Base-by-base conservation (phyloP, 2,797 vertebrate genomes). In the Gambelia wislizenii region DNA sequence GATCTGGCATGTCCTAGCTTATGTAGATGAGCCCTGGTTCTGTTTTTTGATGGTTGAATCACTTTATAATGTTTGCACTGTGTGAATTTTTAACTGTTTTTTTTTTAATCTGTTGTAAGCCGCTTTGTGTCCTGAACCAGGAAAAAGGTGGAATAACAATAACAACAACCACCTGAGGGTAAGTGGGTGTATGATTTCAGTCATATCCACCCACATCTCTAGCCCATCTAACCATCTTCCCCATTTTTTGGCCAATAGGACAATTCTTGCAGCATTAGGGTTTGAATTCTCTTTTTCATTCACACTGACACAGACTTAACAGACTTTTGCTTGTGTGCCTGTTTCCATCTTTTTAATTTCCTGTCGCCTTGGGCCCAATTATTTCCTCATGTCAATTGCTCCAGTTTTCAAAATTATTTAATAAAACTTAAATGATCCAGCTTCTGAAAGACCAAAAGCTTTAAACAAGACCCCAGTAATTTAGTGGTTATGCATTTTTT, bases 271-370 rank as follows among this genome's bases (percentile, higher is more conserved):
- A 83, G 67, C 90, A 79, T 90, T 89, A 91, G 14, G 27, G 22
- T n/a, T 88, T 80, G 69, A 92, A 86, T 92, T 1, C 27, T 52
- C 87, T 18, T 87, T 80, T 81, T 56, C 54, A 92, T 90, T 52
- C 70, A 87, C 42, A n/a, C 61, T 84, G 5, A 42, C 42, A 30
- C 52, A 79, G 72, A 80, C 90, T 92, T 93, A 95, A 90, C 79
- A 90, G 67, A 13, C 56, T 95, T 93, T 93, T 74, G 75, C 91
- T 91, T 92, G 86, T 61, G 87, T 86, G 30, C 5, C 89, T 84
- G 16, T 87, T 86, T 94, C 78, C 91, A 3, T 36, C 89, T 39
- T 84, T 90, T 70, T 75, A 78, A 84, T 82, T 84, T 89, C 52
- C 14, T 74, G 86, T 94, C 91, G 16, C 86, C 2, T 88, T 91